Base-by-base conservation (phyloP, 2,797 vertebrate genomes). In the Vespertilio murinus region DNA sequence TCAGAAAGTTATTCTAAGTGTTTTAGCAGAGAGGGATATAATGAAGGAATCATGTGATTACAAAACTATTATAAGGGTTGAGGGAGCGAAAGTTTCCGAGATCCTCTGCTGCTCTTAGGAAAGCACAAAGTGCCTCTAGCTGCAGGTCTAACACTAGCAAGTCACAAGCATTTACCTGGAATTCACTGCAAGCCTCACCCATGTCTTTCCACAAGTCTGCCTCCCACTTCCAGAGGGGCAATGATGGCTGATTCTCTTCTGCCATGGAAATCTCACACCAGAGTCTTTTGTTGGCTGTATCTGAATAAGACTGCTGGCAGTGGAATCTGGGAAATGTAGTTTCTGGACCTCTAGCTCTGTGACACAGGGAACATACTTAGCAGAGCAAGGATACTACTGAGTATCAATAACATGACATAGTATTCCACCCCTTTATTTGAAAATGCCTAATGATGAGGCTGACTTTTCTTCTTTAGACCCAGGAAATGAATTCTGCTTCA, bases 1-100 rank as follows among this genome's bases (percentile, higher is more conserved):
- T 77, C 33, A 56, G 73, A 85, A 82, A 79, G 17, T 69, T 6
- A 45, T 64, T 70, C 59, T 54, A 83, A 52, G 23, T 74, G 52
- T 71, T 96, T 96, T 67, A 91, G 65, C 52, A 77, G 16, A 35
- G 95, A 89, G 9, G 40, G 23, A 88, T 67, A 65, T 52, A 82
- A 71, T 61, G n/a, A 45, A 71, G 56, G 40, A 88, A 28, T 59
- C 77, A 10, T 59, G 42, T 74, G 20, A 38, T 23, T 61, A 28
- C 54, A 30, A 65, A 75, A 80, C 17, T 38, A 30, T 71, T 77
- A 25, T 18, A 85, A 81, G 38, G 40, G 13, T 0, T 5, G 0
- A 6, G 54, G 9, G 49, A 73, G 7, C 8, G 3, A 71, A 86
- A 42, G 64, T 67, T 30, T 74, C 87, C 33, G 69, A 65, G 42